A percentile compares a stretch with the other conserved stretches of the same genome.
phyloP scores from a whole-genome alignment of 2,888 invertebrate genomes.

The Caenorhabditis macrosperma region DNA sequence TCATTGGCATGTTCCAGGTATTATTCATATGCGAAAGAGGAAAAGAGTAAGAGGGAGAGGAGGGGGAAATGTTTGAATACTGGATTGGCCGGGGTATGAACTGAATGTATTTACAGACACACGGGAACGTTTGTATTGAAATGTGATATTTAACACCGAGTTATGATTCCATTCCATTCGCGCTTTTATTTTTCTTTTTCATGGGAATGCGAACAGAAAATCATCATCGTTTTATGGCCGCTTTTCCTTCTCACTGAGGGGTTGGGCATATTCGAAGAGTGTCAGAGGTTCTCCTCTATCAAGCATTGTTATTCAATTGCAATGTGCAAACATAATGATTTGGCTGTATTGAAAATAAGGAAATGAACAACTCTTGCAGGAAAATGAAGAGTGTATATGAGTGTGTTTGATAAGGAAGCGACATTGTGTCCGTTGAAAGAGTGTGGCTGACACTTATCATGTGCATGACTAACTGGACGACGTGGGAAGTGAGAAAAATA shows the following conservation, averaged over 20 bases:
- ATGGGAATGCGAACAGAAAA: conserved; percentile 1
- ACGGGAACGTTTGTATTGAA: conserved; percentile 40
- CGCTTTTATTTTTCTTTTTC: not conserved
- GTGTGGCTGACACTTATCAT: conserved; percentile 44
- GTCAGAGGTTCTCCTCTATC: too few species aligned
- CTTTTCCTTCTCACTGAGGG: too few species aligned
- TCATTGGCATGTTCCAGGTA: conserved; percentile 41
- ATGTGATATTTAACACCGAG: conserved; percentile 29
- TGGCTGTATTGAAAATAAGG: not conserved
- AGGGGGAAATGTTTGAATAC: conserved; percentile 41
- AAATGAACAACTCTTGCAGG: not conserved
- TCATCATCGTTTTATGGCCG: too few species aligned
- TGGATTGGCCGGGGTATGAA: conserved; percentile 42
- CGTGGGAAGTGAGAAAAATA: conserved; percentile 4
- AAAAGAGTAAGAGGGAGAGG: not conserved
- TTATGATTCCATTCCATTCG: conserved; percentile 11
- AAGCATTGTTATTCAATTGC: too few species aligned
- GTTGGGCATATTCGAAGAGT: too few species aligned
- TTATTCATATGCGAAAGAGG: conserved; percentile 32
- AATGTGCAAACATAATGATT: too few species aligned
- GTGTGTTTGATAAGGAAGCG: conserved; percentile 27
- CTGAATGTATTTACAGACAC: conserved; percentile 52
- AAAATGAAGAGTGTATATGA: not conserved
- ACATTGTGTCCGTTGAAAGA: not conserved
- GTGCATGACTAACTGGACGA: conserved; percentile 48